These are phyloP conservation scores for Periphyllus acericola DNA, from an alignment of 2,888 invertebrate genomes.

Conservation along the genomic window DNA sequence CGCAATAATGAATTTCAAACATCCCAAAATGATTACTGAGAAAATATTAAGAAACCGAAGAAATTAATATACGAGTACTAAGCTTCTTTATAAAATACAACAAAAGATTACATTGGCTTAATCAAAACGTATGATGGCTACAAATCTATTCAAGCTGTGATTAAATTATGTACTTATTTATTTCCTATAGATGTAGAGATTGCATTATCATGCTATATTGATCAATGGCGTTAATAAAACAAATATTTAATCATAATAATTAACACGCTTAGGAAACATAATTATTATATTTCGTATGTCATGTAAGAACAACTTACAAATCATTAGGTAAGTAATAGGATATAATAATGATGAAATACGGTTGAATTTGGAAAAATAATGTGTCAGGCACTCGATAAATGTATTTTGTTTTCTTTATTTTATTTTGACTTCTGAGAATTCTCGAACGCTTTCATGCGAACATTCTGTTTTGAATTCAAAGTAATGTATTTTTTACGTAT, in stretches of 20 bases:
- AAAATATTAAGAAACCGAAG: slow-evolving; percentile 15
- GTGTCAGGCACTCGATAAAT: too few relatives aligned
- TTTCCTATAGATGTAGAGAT: neutral
- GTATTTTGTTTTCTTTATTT: too few relatives aligned
- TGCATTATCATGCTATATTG: neutral
- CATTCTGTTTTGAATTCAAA: too few relatives aligned
- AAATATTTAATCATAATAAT: neutral
- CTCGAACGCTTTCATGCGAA: too few relatives aligned
- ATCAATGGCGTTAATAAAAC: neutral
- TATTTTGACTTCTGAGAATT: too few relatives aligned
- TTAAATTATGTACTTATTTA: neutral
- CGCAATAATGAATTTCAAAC: neutral
- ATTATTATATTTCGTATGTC: neutral
- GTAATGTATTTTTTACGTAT: too few relatives aligned
- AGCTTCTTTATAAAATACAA: slow-evolving; percentile 19
- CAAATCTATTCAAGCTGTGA: slow-evolving; percentile 16
- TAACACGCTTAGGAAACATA: neutral
- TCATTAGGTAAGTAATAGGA: too few relatives aligned
- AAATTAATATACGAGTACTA: neutral
- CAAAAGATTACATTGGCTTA: slow-evolving; percentile 31
- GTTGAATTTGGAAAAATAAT: too few relatives aligned
- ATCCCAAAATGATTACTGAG: neutral
- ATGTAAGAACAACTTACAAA: too few relatives aligned
- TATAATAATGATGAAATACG: too few relatives aligned
- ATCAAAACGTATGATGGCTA: neutral